Percentiles rank a stretch among this genome's conserved stretches.
phyloP scores from a whole-genome alignment of 2,888 invertebrate genomes.

The Andrena flavipes region DNA sequence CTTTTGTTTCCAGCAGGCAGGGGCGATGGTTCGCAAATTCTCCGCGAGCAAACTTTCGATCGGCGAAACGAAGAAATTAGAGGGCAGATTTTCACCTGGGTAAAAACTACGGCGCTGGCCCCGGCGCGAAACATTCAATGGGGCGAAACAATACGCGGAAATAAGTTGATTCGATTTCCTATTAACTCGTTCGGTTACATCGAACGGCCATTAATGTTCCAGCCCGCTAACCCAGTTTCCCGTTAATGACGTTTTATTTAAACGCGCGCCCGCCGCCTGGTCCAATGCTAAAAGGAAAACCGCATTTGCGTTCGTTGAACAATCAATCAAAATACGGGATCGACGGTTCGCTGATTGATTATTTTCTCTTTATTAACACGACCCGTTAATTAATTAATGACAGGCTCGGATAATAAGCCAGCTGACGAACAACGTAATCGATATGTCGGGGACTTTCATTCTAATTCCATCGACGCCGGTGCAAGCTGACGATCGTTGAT shows the following conservation, averaged over 20 bases:
- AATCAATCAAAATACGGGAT: constrained; percentile 60
- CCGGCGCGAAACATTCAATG: constrained; percentile 24
- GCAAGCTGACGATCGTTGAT: background rate
- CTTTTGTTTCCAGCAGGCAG: too few species aligned
- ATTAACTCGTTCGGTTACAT: constrained; percentile 64
- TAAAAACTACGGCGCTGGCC: constrained; percentile 5
- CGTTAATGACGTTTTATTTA: constrained; percentile 65
- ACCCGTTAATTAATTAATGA: constrained; percentile 66
- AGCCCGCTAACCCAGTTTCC: constrained; percentile 61
- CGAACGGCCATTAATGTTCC: constrained; percentile 62
- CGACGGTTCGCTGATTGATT: constrained; percentile 52
- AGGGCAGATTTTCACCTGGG: constrained; percentile 20
- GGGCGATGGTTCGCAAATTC: background rate
- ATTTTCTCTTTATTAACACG: constrained; percentile 60
- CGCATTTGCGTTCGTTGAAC: constrained; percentile 55
- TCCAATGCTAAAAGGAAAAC: constrained; percentile 59
- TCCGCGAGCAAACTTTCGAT: constrained; percentile 18
- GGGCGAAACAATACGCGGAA: constrained; percentile 58
- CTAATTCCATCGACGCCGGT: background rate
- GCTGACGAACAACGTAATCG: constrained; percentile 32
- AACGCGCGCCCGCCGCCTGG: constrained; percentile 43
- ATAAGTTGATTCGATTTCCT: constrained; percentile 67
- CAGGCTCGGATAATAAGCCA: constrained; percentile 25
- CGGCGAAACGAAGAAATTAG: background rate
- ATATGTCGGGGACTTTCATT: constrained; percentile 19